These are phyloP conservation scores for Loxodonta africana DNA, from an alignment of 2,113 vertebrate species.

Conservation along the genomic window DNA sequence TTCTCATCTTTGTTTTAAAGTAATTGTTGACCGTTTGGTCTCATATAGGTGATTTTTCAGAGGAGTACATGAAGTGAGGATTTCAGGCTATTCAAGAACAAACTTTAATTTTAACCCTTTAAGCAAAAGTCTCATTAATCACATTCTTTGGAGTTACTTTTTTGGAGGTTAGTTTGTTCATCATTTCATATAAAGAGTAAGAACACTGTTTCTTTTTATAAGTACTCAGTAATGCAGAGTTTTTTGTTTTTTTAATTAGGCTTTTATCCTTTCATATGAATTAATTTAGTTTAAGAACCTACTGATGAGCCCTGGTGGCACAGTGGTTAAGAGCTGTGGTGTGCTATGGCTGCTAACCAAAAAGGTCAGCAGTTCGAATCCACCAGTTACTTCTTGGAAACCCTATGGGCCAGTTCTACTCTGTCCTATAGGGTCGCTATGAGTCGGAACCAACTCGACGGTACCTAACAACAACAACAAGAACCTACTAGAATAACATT, in stretches of 20 bases:
- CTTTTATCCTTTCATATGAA: slow-evolving; percentile 26
- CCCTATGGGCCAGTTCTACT: too few species aligned
- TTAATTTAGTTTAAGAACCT: not conserved
- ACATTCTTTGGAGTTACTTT: not conserved
- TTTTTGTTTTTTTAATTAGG: not conserved
- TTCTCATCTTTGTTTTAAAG: too few species aligned
- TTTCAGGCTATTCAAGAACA: not conserved
- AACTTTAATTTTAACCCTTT: slow-evolving; percentile 1
- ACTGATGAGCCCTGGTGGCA: not conserved
- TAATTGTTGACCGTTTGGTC: too few species aligned
- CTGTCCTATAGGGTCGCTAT: too few species aligned
- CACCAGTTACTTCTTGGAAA: too few species aligned
- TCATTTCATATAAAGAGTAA: slow-evolving; percentile 35
- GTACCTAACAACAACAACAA: not conserved
- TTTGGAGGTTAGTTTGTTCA: not conserved
- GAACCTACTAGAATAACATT: not conserved
- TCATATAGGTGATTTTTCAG: too few species aligned
- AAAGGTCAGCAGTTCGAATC: too few species aligned
- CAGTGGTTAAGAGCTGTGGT: too few species aligned
- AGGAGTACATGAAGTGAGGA: not conserved
- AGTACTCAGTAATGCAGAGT: not conserved
- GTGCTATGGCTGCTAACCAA: too few species aligned
- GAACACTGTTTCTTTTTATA: slow-evolving; percentile 18
- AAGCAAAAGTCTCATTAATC: slow-evolving; percentile 8
- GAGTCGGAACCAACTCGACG: too few species aligned